Conservation (phyloP, 92 coral and sea anemone genomes). For the Phenganax stokvisi region DNA sequence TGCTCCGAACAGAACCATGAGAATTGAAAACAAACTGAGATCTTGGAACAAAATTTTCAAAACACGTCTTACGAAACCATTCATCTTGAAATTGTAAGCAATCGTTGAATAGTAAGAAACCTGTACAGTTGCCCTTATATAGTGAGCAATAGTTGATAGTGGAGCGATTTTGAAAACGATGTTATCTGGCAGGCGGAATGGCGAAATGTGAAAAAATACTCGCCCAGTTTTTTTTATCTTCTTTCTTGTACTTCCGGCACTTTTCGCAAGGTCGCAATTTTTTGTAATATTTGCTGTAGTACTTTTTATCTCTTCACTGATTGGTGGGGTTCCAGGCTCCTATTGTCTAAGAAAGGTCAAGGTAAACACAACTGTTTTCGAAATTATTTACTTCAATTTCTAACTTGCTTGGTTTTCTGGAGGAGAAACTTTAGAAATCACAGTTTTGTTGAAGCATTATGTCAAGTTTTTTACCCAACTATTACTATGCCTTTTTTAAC, state of each 20-base stretch:
- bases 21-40: slow-evolving; percentile 12
- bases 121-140: no score
- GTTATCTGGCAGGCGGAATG: not conserved
- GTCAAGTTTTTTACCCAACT: not conserved
- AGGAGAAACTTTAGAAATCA: no score
- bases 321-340: not conserved
- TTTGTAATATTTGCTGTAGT: not conserved
- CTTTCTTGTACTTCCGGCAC: not conserved
- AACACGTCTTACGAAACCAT: slow-evolving; percentile 9
- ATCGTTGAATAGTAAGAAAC: not conserved
- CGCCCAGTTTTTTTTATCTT: not conserved
- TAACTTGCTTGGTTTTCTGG: no score
- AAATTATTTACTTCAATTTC: not conserved
- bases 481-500: not conserved
- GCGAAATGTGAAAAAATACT: not conserved
- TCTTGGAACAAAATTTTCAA: not conserved
- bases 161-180: not conserved
- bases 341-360: not conserved
- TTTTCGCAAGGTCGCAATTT: slow-evolving; percentile 7
- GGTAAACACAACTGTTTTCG: not conserved
- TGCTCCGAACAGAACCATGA: slow-evolving; percentile 28
- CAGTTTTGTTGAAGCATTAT: not conserved
- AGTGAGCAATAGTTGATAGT: not conserved
- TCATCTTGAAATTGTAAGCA: slow-evolving; percentile 14
- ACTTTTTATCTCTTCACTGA: not conserved